Conservation (phyloP, 2,888 invertebrate genomes). For the Ctena decussata region DNA sequence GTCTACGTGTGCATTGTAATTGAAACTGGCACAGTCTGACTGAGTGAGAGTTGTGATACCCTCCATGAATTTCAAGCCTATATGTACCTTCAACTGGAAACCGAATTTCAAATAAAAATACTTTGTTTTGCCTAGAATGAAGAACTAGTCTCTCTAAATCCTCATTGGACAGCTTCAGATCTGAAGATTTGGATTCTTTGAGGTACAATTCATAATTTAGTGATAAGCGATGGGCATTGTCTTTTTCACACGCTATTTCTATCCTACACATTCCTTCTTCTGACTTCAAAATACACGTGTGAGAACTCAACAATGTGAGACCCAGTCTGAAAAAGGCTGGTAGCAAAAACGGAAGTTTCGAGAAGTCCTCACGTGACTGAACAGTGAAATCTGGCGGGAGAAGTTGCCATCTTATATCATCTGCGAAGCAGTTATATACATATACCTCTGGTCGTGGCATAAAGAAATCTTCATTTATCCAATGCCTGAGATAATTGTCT, state of each 20-base stretch:
- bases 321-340: constrained; percentile 60
- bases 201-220: constrained; percentile 38
- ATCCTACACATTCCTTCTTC: constrained; percentile 38
- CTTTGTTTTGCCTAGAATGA: constrained; percentile 40
- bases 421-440: constrained; percentile 41
- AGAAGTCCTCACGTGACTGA: constrained; percentile 37
- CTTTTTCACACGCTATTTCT: constrained; percentile 27
- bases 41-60: constrained; percentile 28
- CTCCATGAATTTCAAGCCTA: constrained; percentile 43
- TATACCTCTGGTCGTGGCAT: constrained; percentile 58
- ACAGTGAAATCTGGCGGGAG: constrained; percentile 28
- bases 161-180: not conserved
- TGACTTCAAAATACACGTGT: constrained; percentile 25
- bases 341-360: constrained; percentile 44
- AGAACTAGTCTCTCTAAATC: constrained; percentile 34
- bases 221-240: constrained; percentile 39
- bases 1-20: constrained; percentile 23
- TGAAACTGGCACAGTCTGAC: constrained; percentile 37
- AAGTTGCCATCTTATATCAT: constrained; percentile 48
- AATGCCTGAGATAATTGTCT: not conserved
- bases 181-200: constrained; percentile 5
- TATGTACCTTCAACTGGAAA: constrained; percentile 53
- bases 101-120: constrained; percentile 47
- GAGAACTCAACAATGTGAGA: constrained; percentile 26
- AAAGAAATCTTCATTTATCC: constrained; percentile 53